Conservation (phyloP, 2,797 vertebrate species). For the Xerus rutilus region DNA sequence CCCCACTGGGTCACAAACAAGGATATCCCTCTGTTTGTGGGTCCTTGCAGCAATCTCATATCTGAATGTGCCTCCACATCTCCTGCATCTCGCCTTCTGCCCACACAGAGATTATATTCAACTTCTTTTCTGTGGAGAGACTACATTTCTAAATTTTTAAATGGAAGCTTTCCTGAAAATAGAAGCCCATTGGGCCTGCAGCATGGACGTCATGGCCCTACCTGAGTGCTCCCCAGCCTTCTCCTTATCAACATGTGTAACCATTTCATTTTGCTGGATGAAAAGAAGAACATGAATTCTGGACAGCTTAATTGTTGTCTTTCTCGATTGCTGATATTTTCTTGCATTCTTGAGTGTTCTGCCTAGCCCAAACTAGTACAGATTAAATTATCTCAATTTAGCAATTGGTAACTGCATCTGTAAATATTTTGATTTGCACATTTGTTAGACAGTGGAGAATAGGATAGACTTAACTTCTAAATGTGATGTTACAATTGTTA, state of each 20-base stretch:
- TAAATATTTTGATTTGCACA: slow-evolving; percentile 40
- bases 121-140: not conserved
- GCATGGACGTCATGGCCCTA: not conserved
- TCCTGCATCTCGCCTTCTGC: not conserved
- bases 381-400: not conserved
- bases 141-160: not conserved
- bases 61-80: not conserved
- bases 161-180: not conserved
- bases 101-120: not conserved
- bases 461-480: slow-evolving; percentile 12
- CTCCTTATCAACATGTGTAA: not conserved
- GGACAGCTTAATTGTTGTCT: not conserved
- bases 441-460: not conserved
- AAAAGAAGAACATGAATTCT: not conserved
- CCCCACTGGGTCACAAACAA: not conserved
- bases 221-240: not conserved
- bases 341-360: not conserved
- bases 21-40: not conserved
- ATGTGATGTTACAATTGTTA: not conserved
- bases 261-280: not conserved
- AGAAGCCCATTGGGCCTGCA: not conserved
- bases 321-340: not conserved
- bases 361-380: not conserved
- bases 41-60: too few relatives aligned
- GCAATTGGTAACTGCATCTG: not conserved